Conservation (phyloP, 2,113 vertebrate species). For the Arothron firmamentum region DNA sequence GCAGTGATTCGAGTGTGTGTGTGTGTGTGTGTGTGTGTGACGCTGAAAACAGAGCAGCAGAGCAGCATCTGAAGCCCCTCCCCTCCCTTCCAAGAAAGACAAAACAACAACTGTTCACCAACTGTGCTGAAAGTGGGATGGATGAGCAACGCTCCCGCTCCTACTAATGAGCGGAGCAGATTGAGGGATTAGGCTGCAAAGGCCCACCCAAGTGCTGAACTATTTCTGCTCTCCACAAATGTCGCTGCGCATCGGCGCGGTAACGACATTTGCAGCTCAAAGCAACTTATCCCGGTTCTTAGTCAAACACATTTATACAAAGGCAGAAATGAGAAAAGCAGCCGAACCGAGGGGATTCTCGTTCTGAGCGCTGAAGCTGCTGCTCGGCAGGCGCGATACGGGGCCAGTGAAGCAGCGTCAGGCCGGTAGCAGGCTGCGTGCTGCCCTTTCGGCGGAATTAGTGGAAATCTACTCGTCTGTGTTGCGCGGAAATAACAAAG, state of each 20-base stretch:
- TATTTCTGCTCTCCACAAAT: constrained; percentile 56
- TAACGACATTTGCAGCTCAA: constrained; percentile 47
- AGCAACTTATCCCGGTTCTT: constrained; percentile 13
- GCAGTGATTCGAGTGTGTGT: not conserved
- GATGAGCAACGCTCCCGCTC: constrained; percentile 26
- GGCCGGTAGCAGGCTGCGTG: too few species aligned
- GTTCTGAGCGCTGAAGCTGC: constrained; percentile 6
- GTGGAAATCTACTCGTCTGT: constrained; percentile 11
- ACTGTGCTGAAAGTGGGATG: constrained; percentile 36
- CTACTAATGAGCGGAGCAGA: constrained; percentile 57
- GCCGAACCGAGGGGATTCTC: constrained; percentile 11
- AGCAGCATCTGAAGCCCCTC: not conserved
- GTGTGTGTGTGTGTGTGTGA: not conserved
- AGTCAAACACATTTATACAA: constrained; percentile 12
- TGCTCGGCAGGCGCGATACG: constrained; percentile 20
- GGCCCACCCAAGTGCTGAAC: constrained; percentile 34
- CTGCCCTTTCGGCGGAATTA: too few species aligned
- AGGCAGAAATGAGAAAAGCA: constrained; percentile 8
- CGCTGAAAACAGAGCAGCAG: constrained; percentile 18
- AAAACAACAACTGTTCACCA: constrained; percentile 43
- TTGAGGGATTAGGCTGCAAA: constrained; percentile 52
- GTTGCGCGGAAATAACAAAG: not conserved
- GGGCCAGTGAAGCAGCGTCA: too few species aligned
- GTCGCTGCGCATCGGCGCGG: constrained; percentile 36
- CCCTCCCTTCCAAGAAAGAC: constrained; percentile 21